Evolutionary conservation across 1,140 invertebrate species (phyloP), one percentile per base, ranked within the genome.

Genomic region (Pogonus chalceus): DNA sequence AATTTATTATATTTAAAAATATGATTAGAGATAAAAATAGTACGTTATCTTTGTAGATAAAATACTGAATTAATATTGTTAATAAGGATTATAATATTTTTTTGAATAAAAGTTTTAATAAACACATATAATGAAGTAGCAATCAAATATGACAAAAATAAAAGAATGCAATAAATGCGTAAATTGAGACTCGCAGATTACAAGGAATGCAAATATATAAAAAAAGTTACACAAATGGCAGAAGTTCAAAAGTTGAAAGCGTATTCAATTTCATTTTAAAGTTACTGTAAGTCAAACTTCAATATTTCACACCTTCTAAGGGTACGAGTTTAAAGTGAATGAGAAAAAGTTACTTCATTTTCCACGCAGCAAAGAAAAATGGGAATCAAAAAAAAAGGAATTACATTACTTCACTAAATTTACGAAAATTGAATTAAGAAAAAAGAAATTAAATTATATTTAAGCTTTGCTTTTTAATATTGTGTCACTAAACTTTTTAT

Each of bases 191-290:
- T 18, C 9, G 18, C 18, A 3, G 37, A 43, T 43, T 43, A 43
- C 37, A 43, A 43, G 37, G 18, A 4, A 43, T 43, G 37, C 37
- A 43, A 43, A 43, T 43, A 43, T 43, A 43, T 43, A 43, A 43
- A 43, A 43, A 43, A 43, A 43, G 37, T 43, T 43, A 43, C 37
- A 43, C 18, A 43, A 43, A 43, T 43, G 37, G 37, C 37, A 43
- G 37, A 43, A 43, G 37, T 43, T 43, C 37, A 43, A 9, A 16
- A 43, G 37, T 43, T 43, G 37, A 43, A 43, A 43, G 37, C 37
- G 37, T 43, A 43, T 43, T 43, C 37, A 43, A 43, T 43, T 43
- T 43, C 37, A 43, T 43, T 43, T 43, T 43, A 43, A 43, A 43
- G 37, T 43, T 43, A 43, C 37, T 4, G 9, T 43, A 43, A 43